These are phyloP conservation scores for Hirundichthys speculiger DNA, from an alignment of 2,113 vertebrate species.

Conservation along the genomic window DNA sequence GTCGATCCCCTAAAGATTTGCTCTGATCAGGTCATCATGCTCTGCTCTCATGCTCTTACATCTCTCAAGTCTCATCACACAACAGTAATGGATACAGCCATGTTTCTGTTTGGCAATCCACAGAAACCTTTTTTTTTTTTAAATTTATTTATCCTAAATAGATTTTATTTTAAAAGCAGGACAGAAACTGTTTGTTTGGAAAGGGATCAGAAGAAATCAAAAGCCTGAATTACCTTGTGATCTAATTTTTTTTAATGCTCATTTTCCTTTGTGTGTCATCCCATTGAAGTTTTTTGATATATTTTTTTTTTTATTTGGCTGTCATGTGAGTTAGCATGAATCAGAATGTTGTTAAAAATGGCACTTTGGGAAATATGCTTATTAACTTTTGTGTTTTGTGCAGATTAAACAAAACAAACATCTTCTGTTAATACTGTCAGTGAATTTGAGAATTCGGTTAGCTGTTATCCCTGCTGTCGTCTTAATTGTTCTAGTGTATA, in stretches of 20 bases:
- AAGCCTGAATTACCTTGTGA: slow-evolving; percentile 1
- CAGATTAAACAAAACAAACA: background rate
- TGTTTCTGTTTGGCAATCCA: background rate
- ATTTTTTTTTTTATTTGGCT: background rate
- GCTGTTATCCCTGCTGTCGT: background rate
- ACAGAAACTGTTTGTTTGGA: background rate
- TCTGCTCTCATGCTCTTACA: slow-evolving; percentile 1
- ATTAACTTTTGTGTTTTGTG: background rate
- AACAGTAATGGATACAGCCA: slow-evolving; percentile 1
- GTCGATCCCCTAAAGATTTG: slow-evolving; percentile 9
- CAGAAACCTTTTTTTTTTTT: background rate
- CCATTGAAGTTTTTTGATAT: too few relatives aligned
- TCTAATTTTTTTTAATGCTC: background rate
- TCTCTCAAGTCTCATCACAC: slow-evolving; percentile 32
- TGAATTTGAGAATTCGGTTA: background rate
- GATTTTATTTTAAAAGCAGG: background rate
- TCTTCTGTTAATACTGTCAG: background rate
- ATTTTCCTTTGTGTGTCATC: background rate
- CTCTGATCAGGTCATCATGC: slow-evolving; percentile 16
- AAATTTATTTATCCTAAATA: too few relatives aligned
- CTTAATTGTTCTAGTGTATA: background rate
- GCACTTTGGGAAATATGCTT: background rate
- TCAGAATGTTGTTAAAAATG: slow-evolving; percentile 14
- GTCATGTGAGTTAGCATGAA: background rate
- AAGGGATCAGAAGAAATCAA: background rate